These are phyloP conservation scores for Prionace glauca DNA, from an alignment of 2,797 vertebrate species.

Conservation along the genomic window DNA sequence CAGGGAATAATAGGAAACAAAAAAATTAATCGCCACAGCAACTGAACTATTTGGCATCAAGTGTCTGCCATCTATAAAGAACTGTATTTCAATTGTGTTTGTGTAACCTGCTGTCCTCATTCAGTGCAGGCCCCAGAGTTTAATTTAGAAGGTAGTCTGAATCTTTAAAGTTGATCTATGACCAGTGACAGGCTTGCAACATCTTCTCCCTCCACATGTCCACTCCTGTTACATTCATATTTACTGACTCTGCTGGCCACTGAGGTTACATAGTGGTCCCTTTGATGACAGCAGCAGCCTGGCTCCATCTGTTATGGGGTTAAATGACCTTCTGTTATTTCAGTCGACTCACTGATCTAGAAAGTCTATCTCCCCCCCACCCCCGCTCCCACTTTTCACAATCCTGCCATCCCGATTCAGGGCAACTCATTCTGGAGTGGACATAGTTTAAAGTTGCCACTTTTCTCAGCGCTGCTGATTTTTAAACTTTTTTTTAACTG, in stretches of 20 bases:
- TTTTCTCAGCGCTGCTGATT: neutral
- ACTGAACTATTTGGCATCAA: neutral
- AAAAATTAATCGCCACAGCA: neutral
- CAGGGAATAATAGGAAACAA: neutral
- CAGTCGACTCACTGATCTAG: slow-evolving; percentile 47
- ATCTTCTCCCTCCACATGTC: slow-evolving; percentile 42
- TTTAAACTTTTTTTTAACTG: neutral
- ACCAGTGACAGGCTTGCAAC: slow-evolving; percentile 43
- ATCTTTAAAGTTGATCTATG: slow-evolving; percentile 52
- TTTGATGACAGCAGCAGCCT: slow-evolving; percentile 53
- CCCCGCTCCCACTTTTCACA: neutral
- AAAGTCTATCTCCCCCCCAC: slow-evolving; percentile 41
- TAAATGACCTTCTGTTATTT: slow-evolving; percentile 54
- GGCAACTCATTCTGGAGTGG: neutral
- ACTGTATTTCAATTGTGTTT: slow-evolving; percentile 41
- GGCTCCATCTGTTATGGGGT: slow-evolving; percentile 53
- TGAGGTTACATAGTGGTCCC: slow-evolving; percentile 47
- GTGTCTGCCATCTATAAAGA: neutral
- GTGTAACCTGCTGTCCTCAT: slow-evolving; percentile 49
- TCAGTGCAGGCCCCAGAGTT: slow-evolving; percentile 44
- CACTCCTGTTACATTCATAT: slow-evolving; percentile 50
- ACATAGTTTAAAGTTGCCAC: neutral
- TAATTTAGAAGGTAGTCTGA: slow-evolving; percentile 49
- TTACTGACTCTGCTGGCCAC: slow-evolving; percentile 47
- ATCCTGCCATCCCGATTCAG: neutral